Base-by-base conservation (phyloP, 2,888 invertebrate species). In the Pemphredon lugubris region DNA sequence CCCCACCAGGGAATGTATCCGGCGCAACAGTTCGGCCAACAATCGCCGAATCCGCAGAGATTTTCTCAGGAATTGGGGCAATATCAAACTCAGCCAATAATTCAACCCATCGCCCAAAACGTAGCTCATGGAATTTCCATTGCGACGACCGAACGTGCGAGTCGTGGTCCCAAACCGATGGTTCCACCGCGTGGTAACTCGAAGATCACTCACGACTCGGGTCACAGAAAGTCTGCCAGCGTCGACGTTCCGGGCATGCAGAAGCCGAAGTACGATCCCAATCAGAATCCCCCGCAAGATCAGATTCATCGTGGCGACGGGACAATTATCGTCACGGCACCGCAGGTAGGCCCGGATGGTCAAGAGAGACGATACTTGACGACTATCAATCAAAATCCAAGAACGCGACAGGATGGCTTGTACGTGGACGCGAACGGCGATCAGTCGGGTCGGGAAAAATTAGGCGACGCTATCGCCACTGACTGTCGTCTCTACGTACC, bases 131-230 rank as follows among this genome's bases (percentile, higher is more conserved):
- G 82, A 2, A 80, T 83, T 4, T 47, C 80, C 0, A 77, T 86
- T n/a, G 63, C 81, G 0, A 79, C 63, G 2, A 72, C 79, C 2
- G 89, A 89, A 11, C 75, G 86, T 55, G 71, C 81, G 0, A 83
- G 72, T 26, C 82, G 88, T 9, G 89, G 89, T 14, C 89, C 89
- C 0, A 89, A 89, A 51, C 89, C 89, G 0, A 84, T 88, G 86
- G 89, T 89, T 2, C 89, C 89, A 0, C 89, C 89, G 0, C 81
- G 89, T 3, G 86, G 84, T 0, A 89, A 87, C 60, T 89, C 89
- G 2, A 89, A 89, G 66, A 89, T 89, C 18, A 89, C 89, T 0
- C 87, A 88, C 42, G 89, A 89, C 47, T 59, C 83, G 0, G 85
- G 81, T 0, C 86, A 86, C 54, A 77, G 87, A 23, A 88, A 88